Conservation (phyloP, 2,797 vertebrate species). For the Prionace glauca region DNA sequence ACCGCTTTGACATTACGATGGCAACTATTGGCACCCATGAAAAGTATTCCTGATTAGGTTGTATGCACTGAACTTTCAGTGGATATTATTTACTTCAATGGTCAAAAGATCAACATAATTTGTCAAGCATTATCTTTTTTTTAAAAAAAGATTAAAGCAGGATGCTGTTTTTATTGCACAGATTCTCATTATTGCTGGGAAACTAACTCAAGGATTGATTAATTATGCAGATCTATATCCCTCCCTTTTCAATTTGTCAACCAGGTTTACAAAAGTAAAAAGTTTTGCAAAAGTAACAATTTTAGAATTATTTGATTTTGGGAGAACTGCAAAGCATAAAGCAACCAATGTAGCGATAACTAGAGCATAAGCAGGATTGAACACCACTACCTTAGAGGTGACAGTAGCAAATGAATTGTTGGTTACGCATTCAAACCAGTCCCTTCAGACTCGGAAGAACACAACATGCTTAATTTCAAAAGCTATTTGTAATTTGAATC, state of each 20-base stretch:
- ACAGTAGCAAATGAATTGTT: background rate
- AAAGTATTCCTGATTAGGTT: background rate
- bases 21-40: background rate
- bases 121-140: background rate
- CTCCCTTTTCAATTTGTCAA: background rate
- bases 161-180: background rate
- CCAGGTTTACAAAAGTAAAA: background rate
- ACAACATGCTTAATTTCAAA: background rate
- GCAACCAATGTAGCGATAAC: background rate
- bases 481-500: background rate
- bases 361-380: background rate
- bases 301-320: background rate
- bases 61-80: background rate
- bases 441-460: background rate
- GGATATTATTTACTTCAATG: background rate
- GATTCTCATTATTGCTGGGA: background rate
- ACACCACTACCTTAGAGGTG: background rate
- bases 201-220: background rate
- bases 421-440: background rate
- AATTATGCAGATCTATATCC: background rate
- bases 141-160: background rate
- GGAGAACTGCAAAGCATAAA: background rate
- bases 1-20: background rate
- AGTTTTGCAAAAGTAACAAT: background rate
- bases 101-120: background rate